phyloP scores from a whole-genome alignment of 2,888 invertebrate genomes.

The Ischnura elegans region DNA sequence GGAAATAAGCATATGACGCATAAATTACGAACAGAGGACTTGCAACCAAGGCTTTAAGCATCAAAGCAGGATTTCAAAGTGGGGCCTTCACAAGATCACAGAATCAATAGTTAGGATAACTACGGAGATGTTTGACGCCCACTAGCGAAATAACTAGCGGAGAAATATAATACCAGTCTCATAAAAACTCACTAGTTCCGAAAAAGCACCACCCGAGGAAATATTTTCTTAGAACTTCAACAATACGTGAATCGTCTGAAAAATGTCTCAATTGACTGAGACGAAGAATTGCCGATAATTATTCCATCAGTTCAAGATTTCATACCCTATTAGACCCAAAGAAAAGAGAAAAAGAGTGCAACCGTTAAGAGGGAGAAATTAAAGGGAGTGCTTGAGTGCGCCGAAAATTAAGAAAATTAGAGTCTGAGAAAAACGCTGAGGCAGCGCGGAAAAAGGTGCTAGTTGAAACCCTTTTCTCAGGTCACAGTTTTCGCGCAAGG shows the following conservation, averaged over 20 bases:
- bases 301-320: constrained; percentile 12
- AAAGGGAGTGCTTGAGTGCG: constrained; percentile 13
- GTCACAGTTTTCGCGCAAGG: constrained; percentile 31
- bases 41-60: too few species aligned
- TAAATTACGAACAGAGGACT: too few species aligned
- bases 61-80: too few species aligned
- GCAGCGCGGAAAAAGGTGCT: background rate
- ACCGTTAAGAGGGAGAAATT: background rate
- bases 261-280: background rate
- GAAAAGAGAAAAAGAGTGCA: background rate
- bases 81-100: background rate
- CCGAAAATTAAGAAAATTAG: constrained; percentile 16
- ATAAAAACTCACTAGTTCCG: background rate
- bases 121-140: background rate
- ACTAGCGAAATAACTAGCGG: background rate
- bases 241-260: background rate
- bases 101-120: background rate
- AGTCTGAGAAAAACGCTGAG: constrained; percentile 17
- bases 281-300: background rate
- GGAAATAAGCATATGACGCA: too few species aligned
- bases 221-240: background rate
- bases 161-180: too few species aligned
- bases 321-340: background rate
- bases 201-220: background rate
- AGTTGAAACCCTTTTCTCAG: constrained; percentile 15